Evolutionary conservation across 2,113 vertebrate species (phyloP).

Genomic region (Cynopterus brachyotis): DNA sequence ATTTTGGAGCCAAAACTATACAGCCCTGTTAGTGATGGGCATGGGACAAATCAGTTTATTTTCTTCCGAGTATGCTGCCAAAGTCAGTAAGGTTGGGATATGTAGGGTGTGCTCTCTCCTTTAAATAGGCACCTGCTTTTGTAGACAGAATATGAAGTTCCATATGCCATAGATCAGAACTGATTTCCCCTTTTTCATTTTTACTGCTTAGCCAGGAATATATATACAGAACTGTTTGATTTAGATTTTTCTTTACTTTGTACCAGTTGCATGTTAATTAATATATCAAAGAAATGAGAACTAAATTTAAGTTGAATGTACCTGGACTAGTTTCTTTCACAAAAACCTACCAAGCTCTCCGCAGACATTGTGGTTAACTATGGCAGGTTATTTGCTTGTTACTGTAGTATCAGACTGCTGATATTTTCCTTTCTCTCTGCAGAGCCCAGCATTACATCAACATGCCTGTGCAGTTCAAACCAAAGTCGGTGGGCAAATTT

Average conservation of each 20-base stretch:
- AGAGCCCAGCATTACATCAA: conserved; percentile 96
- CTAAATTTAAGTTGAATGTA: not conserved
- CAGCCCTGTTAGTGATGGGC: not conserved
- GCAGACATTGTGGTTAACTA: no score
- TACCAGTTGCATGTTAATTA: not conserved
- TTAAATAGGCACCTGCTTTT: not conserved
- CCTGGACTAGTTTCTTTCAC: not conserved
- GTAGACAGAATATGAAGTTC: not conserved
- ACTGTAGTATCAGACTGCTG: not conserved
- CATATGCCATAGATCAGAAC: not conserved
- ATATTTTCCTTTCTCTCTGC: conserved; percentile 22
- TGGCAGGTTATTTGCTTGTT: no score
- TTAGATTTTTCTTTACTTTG: not conserved
- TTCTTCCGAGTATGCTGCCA: not conserved
- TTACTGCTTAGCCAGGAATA: not conserved
- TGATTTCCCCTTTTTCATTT: not conserved
- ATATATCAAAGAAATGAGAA: not conserved
- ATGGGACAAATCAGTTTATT: not conserved
- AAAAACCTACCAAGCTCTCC: no score
- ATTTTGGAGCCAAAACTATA: not conserved
- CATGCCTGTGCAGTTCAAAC: conserved; percentile 95
- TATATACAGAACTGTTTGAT: not conserved
- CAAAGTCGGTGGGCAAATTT: conserved; percentile 85
- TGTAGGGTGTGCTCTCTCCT: not conserved
- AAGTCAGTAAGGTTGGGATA: no score